Evolutionary conservation across 1,140 invertebrate species (phyloP).

Genomic region (Teleogryllus occipitalis): DNA sequence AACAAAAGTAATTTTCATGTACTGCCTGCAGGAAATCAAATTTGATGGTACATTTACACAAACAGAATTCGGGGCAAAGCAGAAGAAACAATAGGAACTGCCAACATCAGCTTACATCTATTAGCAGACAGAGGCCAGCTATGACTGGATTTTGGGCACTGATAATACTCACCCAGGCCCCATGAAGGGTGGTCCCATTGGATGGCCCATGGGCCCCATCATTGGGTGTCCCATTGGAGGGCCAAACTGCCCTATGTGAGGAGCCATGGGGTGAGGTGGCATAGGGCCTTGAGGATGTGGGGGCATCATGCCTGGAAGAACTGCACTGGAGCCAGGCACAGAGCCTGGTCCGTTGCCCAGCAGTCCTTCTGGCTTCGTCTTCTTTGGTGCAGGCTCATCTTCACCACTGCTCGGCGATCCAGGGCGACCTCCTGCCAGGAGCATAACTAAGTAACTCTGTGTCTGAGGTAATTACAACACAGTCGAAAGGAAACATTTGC

Average conservation of each 20-base stretch:
- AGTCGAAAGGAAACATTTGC: too few species aligned
- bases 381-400: conserved; percentile 61
- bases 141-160: too few species aligned
- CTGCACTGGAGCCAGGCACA: conserved; percentile 37
- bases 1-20: too few species aligned
- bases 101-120: too few species aligned
- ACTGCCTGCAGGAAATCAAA: too few species aligned
- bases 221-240: conserved; percentile 50
- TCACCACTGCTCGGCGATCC: conserved; percentile 56
- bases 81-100: too few species aligned
- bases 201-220: conserved; percentile 56
- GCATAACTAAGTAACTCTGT: too few species aligned
- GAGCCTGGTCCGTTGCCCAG: conserved; percentile 41
- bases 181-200: conserved; percentile 60
- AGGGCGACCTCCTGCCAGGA: conserved; percentile 34
- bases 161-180: conserved; percentile 55
- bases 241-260: conserved; percentile 47
- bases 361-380: conserved; percentile 52
- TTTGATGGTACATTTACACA: too few species aligned
- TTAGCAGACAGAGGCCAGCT: too few species aligned
- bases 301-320: conserved; percentile 46
- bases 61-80: too few species aligned
- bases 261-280: conserved; percentile 39
- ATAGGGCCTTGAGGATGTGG: conserved; percentile 37
- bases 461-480: too few species aligned